Evolutionary conservation across 2,797 vertebrate genomes (phyloP).

Genomic region (Pempheris klunzingeri): DNA sequence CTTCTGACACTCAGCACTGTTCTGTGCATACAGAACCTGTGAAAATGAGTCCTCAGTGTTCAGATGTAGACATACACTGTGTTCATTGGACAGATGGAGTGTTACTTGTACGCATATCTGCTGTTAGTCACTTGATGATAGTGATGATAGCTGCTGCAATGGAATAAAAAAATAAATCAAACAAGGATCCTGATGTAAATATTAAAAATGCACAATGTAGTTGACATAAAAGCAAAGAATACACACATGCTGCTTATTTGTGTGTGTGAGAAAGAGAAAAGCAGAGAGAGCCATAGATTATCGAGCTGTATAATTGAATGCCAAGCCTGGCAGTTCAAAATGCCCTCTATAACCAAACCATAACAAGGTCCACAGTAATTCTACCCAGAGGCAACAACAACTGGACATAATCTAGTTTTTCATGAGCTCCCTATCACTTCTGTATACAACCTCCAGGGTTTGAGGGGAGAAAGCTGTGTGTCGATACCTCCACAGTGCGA

Average conservation of each 20-base stretch:
- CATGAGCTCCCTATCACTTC: constrained; percentile 71
- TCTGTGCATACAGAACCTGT: constrained; percentile 23
- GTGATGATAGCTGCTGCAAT: background rate
- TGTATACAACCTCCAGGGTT: constrained; percentile 69
- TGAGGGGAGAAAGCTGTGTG: constrained; percentile 30
- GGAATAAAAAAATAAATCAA: constrained; percentile 10
- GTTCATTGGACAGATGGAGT: constrained; percentile 55
- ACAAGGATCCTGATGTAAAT: constrained; percentile 7
- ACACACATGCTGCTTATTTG: constrained; percentile 14
- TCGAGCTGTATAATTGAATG: constrained; percentile 75
- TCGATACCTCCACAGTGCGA: constrained; percentile 36
- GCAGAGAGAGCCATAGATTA: constrained; percentile 64
- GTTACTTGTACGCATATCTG: constrained; percentile 29
- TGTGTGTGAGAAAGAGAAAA: constrained; percentile 15
- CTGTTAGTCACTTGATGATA: constrained; percentile 30
- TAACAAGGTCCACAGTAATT: constrained; percentile 77
- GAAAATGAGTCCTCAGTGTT: constrained; percentile 32
- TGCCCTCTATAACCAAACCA: constrained; percentile 69
- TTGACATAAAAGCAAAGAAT: background rate
- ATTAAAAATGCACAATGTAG: constrained; percentile 15
- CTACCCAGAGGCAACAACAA: constrained; percentile 68
- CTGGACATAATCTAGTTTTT: constrained; percentile 76
- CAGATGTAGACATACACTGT: background rate
- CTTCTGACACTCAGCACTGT: background rate
- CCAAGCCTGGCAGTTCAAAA: constrained; percentile 74